Base-by-base conservation (phyloP, 1,140 invertebrate species). In the Linepithema humile region DNA sequence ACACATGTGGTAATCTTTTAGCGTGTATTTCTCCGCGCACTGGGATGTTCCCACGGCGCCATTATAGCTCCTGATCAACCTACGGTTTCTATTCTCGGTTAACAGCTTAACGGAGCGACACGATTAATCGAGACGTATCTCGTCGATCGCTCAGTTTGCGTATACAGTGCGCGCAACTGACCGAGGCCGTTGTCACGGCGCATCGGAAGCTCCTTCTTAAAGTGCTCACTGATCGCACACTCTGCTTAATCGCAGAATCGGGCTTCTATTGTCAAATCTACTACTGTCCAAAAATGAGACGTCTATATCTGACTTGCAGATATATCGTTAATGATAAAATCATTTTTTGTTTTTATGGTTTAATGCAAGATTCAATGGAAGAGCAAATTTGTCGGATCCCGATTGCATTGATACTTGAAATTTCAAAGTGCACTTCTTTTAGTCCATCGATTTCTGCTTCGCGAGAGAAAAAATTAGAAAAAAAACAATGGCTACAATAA, bases 151-250 rank as follows among this genome's bases (percentile, higher is more conserved):
- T 48, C 70, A 84, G 55, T 74, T 72, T 84, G 85, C 60, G 50
- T 87, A 84, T 75, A 67, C 45, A 77, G 80, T 67, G 84, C 65
- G 78, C 84, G 85, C 29, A n/a, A 84, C 72, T 60, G 82, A 84
- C 48, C 69, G 10, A 23, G 50, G 35, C 17, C 74, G 48, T 80
- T 78, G 65, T 86, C 67, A 65, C 85, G 64, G 78, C 75, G 83
- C 60, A 55, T 85, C 84, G 88, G n/a, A 87, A 88, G 89, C 67
- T 86, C 88, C 90, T 91, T 89, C 82, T 89, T 87, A 60, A 84
- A 82, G 90, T 92, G 88, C 90, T 90, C 72, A 59, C 82, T 88
- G 83, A 85, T 87, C 91, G 90, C 91, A 91, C 91, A 90, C 89
- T 89, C 88, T 92, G 90, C 91, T 90, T 77, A 72, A 87, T 60